Evolutionary conservation across 1,140 invertebrate species (phyloP), one percentile per base, ranked within the genome.

Genomic region (Hycleus cichorii): DNA sequence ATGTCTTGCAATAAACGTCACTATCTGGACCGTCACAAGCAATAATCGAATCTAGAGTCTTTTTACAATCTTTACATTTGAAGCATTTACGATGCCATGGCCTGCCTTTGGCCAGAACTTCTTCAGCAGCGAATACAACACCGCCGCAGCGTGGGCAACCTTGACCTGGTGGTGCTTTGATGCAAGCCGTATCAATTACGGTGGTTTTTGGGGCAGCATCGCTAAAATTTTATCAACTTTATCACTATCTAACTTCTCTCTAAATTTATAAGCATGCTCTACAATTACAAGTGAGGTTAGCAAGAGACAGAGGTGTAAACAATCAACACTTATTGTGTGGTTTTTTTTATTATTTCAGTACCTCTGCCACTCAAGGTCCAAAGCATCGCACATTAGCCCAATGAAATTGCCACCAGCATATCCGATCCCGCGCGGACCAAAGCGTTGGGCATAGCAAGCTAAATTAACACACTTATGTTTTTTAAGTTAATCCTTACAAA

Each of bases 41-140:
- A 64, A 91, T 91, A 69, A 93, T 93, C 12, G 93, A 97, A 72
- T 96, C 93, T 48, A 97, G 79, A 18, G 89, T 91, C 70, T 93
- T 93, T 65, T 85, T 89, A 76, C 95, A 98, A 65, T 92, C 90
- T 73, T 81, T 86, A 76, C 95, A 98, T 75, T 97, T 98, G 81
- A 95, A 97, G 78, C 95, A 98, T 77, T 97, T 97, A 78, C 95
- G 86, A 80, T 91, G 95, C 93, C 93, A 98, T 76, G 94, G 93
- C 70, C 91, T 66, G 54, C 88, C 84, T 72, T 90, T 92, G 39
- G 90, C 90, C 24, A 93, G 77, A 44, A 94, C 90, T 74, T 90
- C 86, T 73, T 95, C 93, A 48, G 92, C 92, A 44, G 90, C 91
- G 72, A 89, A 95, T 1, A 95, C 93, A 2, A 89, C 85, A 40